phyloP scores from a whole-genome alignment of 1,140 invertebrate genomes.

The Neodiprion fabricii region DNA sequence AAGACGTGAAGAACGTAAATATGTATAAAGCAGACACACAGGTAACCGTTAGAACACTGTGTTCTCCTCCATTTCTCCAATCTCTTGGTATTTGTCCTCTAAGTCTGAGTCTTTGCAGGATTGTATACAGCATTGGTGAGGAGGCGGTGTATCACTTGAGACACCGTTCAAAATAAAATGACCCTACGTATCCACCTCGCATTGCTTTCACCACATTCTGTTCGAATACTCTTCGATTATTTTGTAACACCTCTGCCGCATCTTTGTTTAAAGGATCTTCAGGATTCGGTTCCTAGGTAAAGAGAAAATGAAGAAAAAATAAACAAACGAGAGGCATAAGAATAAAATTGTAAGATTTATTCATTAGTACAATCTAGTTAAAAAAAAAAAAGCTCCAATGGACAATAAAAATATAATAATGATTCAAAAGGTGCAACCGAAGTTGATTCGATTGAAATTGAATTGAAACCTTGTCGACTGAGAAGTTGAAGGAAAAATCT shows the following conservation, averaged over 20 bases:
- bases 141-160: constrained; percentile 80
- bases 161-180: constrained; percentile 93
- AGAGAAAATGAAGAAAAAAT: neutral
- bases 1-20: constrained; percentile 51
- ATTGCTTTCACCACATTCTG: constrained; percentile 96
- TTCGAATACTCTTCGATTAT: constrained; percentile 92
- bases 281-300: constrained; percentile 91
- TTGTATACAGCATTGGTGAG: constrained; percentile 31
- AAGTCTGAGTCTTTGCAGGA: constrained; percentile 38
- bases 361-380: neutral
- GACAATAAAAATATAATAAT: too few species aligned
- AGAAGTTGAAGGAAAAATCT: neutral
- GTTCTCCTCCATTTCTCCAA: constrained; percentile 38
- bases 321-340: constrained; percentile 3
- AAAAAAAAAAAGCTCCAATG: too few species aligned
- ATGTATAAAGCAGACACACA: constrained; percentile 48
- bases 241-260: constrained; percentile 96
- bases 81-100: constrained; percentile 35
- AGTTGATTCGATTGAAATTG: neutral
- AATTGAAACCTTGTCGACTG: neutral
- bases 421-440: too few species aligned
- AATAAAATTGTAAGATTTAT: neutral
- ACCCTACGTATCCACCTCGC: constrained; percentile 92
- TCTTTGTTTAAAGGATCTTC: constrained; percentile 99
- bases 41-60: constrained; percentile 31